Evolutionary conservation across 2,888 invertebrate species (phyloP).

Genomic region (Phasia obesa): DNA sequence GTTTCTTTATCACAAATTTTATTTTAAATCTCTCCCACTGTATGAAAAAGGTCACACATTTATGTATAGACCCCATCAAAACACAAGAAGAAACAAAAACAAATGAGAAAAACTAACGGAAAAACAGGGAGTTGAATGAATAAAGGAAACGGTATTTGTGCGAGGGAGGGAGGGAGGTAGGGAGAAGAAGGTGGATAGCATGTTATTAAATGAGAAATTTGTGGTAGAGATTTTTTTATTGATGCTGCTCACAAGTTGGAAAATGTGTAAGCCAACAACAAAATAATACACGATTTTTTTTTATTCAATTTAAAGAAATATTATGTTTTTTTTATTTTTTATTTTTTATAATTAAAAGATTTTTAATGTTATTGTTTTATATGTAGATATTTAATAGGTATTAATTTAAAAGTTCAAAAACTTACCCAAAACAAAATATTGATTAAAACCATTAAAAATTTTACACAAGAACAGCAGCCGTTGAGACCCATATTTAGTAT

Average conservation of each 20-base stretch:
- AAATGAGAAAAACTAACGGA: constrained; percentile 33
- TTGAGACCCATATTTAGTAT: constrained; percentile 79
- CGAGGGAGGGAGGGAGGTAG: not conserved
- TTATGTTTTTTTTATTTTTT: not conserved
- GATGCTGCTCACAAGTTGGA: constrained; percentile 23
- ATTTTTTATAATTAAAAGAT: not conserved
- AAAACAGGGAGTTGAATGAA: constrained; percentile 49
- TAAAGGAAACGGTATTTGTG: not conserved
- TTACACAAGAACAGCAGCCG: constrained; percentile 82
- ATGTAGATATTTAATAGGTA: not conserved
- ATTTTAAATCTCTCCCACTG: constrained; percentile 48
- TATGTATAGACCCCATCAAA: constrained; percentile 11
- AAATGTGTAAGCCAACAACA: constrained; percentile 7
- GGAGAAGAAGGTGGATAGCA: constrained; percentile 7
- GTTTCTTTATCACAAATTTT: constrained; percentile 24
- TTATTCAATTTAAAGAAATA: not conserved
- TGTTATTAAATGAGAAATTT: constrained; percentile 63
- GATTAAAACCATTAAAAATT: constrained; percentile 81
- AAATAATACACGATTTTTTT: constrained; percentile 9
- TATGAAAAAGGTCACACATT: constrained; percentile 30
- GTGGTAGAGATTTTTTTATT: constrained; percentile 65
- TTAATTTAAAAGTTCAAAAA: no score
- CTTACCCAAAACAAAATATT: constrained; percentile 82
- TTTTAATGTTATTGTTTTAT: not conserved
- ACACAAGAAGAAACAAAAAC: not conserved